Base-by-base conservation (phyloP, 1,140 invertebrate genomes). In the Samia ricini region DNA sequence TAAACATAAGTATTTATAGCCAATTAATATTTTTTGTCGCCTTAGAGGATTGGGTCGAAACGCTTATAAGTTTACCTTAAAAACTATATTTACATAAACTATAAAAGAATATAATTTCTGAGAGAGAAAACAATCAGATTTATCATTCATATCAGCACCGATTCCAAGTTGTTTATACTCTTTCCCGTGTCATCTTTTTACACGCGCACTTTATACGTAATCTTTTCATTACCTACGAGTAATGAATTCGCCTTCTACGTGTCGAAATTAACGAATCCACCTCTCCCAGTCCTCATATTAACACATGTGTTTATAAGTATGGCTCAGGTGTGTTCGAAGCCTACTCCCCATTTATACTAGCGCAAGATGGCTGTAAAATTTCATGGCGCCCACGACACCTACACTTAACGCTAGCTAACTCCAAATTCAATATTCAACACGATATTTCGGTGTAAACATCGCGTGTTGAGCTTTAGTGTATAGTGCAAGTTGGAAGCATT, bases 381-480 rank as follows among this genome's bases (percentile, higher is more conserved):
- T 56, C 26, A 36, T 60, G 18, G 48, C 60, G 61, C 61, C 62
- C 69, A 74, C 69, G 68, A 71, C 61, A 76, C 68, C 72, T 76
- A 72, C 65, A 74, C 72, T 78, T 80, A 79, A 72, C 71, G 69
- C 69, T 63, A 71, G 68, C 72, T 72, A 73, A 82, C 76, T 82
- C 73, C 78, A 82, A 82, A 84, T 82, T 84, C 79, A 81, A 84
- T 84, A 84, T 84, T 79, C 77, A 79, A 84, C 76, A 77, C 79
- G 79, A 76, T 79, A 77, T 82, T 84, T 84, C 61, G 70, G 71
- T 79, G 81, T 82, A 82, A 82, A 82, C 77, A 79, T 81, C 76
- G 77, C 79, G 76, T 84, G 77, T 79, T 71, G 78, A 56, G 68
- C 60, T 64, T 69, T 42, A 61, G 29, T 49, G 63, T 21, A 48